These are phyloP conservation scores for Mesorhabditis sp. DNA, from an alignment of 2,888 invertebrate species.

Conservation along the genomic window DNA sequence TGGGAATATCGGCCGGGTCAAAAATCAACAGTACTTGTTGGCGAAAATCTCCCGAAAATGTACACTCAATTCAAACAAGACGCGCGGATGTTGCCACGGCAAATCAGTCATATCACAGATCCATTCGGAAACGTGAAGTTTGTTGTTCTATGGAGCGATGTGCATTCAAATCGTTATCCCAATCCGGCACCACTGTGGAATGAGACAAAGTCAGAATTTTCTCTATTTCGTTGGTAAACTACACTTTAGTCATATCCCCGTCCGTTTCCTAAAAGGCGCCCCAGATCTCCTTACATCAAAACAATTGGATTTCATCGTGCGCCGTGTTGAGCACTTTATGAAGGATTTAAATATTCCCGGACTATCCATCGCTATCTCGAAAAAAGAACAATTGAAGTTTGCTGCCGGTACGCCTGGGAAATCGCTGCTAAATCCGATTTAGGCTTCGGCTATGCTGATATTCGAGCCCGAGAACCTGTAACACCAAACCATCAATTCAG, in stretches of 20 bases:
- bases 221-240: slow-evolving; percentile 6
- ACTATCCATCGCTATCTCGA: slow-evolving; percentile 55
- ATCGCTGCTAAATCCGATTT: slow-evolving; percentile 10
- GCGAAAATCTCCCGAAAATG: slow-evolving; percentile 43
- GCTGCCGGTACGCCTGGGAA: slow-evolving; percentile 43
- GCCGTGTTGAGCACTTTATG: slow-evolving; percentile 54
- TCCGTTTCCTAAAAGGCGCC: slow-evolving; percentile 36
- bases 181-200: slow-evolving; percentile 52
- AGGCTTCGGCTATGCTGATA: slow-evolving; percentile 54
- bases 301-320: slow-evolving; percentile 48
- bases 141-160: slow-evolving; percentile 55
- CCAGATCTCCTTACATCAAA: slow-evolving; percentile 40
- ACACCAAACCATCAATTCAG: slow-evolving; percentile 53
- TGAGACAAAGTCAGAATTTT: slow-evolving; percentile 16
- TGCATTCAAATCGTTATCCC: slow-evolving; percentile 46
- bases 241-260: slow-evolving; percentile 34
- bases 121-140: slow-evolving; percentile 14
- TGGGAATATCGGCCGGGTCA: slow-evolving; percentile 52
- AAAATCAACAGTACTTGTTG: slow-evolving; percentile 43
- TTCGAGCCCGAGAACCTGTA: slow-evolving; percentile 44
- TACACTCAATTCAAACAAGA: slow-evolving; percentile 28
- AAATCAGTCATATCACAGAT: slow-evolving; percentile 20
- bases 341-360: slow-evolving; percentile 55
- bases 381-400: slow-evolving; percentile 54
- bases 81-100: slow-evolving; percentile 40